Evolutionary conservation across 2,113 vertebrate genomes (phyloP).

Genomic region (Uria lomvia): DNA sequence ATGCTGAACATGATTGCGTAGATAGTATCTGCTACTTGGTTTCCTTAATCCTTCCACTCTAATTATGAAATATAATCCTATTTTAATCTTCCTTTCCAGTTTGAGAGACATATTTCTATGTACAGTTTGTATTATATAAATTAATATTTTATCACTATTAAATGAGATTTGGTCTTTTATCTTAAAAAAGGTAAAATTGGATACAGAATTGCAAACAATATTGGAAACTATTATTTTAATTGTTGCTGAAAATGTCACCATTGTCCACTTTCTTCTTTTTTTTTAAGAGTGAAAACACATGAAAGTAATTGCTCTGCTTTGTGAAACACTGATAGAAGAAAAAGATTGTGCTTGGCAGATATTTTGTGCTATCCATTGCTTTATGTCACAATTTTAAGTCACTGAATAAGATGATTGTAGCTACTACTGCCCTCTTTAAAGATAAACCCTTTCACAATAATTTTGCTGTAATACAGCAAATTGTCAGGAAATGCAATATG

Average conservation of each 20-base stretch:
- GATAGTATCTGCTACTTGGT: not conserved
- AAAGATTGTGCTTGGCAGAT: slow-evolving; percentile 25
- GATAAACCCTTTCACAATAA: slow-evolving; percentile 51
- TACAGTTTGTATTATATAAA: not conserved
- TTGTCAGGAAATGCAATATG: slow-evolving; percentile 70
- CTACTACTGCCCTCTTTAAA: slow-evolving; percentile 54
- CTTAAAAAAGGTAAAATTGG: not conserved
- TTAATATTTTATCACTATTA: not conserved
- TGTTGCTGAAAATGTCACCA: not conserved
- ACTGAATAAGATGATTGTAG: slow-evolving; percentile 53
- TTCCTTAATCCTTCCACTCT: not conserved
- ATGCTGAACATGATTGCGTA: not conserved
- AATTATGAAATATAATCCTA: not conserved
- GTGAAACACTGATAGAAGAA: not conserved
- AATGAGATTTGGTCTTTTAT: not conserved
- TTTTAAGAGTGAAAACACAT: not conserved
- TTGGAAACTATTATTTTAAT: not conserved
- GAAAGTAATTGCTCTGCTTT: not conserved
- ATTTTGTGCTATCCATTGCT: slow-evolving; percentile 31
- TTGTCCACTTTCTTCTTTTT: not conserved
- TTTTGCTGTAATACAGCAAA: slow-evolving; percentile 50
- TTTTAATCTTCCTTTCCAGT: not conserved
- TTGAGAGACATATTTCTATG: not conserved
- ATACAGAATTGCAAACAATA: not conserved
- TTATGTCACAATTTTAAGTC: slow-evolving; percentile 50